Conservation (phyloP, 2,797 vertebrate species). For the Sebastes elongatus region DNA sequence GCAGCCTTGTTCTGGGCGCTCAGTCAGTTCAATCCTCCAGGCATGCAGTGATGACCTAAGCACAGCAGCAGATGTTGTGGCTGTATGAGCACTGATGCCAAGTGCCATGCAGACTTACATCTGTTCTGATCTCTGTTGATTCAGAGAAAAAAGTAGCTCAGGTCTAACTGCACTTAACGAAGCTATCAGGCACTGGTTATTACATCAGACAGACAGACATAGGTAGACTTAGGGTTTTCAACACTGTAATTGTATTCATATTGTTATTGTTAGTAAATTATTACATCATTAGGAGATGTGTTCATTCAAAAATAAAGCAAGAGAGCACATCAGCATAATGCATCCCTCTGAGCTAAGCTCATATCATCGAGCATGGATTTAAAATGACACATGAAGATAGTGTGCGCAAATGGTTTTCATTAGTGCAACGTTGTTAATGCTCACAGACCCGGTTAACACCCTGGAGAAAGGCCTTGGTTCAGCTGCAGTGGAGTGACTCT, state of each 20-base stretch:
- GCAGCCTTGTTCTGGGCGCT: conserved; percentile 38
- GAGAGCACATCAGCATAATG: neutral
- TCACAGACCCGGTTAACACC: neutral
- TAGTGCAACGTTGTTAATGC: conserved; percentile 13
- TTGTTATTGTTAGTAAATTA: neutral
- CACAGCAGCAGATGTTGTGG: conserved; percentile 72
- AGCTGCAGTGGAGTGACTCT: conserved; percentile 25
- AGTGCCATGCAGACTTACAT: conserved; percentile 60
- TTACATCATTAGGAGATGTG: neutral
- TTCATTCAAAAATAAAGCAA: neutral
- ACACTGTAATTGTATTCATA: neutral
- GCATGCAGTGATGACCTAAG: conserved; percentile 56
- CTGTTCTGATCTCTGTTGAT: conserved; percentile 70
- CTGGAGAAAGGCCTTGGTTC: conserved; percentile 23
- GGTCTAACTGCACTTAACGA: neutral
- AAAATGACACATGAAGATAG: conserved; percentile 19
- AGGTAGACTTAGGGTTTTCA: neutral
- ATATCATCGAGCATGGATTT: neutral
- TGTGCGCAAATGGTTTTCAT: conserved; percentile 7
- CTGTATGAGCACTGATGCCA: conserved; percentile 57
- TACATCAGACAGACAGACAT: neutral
- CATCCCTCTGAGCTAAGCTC: neutral
- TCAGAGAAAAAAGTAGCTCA: conserved; percentile 39
- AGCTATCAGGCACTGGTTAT: neutral
- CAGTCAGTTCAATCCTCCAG: conserved; percentile 66